Evolutionary conservation across 2,888 invertebrate genomes (phyloP).

Genomic region (Cryptocephalus moraei): DNA sequence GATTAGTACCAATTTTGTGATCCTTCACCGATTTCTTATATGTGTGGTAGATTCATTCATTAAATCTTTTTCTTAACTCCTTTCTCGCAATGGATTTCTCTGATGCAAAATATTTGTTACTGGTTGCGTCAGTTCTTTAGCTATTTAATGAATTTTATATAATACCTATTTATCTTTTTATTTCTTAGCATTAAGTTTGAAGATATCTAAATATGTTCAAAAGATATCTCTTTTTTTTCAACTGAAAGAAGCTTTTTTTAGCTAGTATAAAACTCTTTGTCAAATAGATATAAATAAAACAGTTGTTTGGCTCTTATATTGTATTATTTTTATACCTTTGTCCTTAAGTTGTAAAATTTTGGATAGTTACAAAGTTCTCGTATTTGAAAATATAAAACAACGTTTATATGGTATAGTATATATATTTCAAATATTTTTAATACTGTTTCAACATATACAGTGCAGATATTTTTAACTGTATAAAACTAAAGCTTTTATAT

Average conservation of each 20-base stretch:
- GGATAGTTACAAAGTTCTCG: background rate
- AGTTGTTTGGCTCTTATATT: constrained; percentile 16
- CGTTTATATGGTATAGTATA: background rate
- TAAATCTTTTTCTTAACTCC: background rate
- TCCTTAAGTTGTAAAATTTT: background rate
- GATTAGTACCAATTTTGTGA: constrained; percentile 5
- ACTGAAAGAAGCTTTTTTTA: constrained; percentile 20
- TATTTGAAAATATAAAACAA: no score
- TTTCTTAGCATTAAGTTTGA: constrained; percentile 18
- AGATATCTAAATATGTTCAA: constrained; percentile 32
- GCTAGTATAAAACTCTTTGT: constrained; percentile 18
- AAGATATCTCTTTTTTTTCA: constrained; percentile 22
- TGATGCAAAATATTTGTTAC: constrained; percentile 17
- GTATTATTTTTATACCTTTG: background rate
- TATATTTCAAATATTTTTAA: constrained; percentile 28
- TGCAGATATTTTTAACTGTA: constrained; percentile 28
- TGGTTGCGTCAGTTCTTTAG: constrained; percentile 13
- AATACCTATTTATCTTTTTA: constrained; percentile 8
- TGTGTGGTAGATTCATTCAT: no score
- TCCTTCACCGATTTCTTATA: background rate
- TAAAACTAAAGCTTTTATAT: constrained; percentile 29
- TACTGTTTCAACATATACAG: constrained; percentile 33
- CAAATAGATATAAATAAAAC: constrained; percentile 23
- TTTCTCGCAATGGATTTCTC: constrained; percentile 4
- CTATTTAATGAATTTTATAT: no score